These are phyloP conservation scores for Dryobotodes eremita DNA, from an alignment of 2,888 invertebrate species.

Conservation along the genomic window DNA sequence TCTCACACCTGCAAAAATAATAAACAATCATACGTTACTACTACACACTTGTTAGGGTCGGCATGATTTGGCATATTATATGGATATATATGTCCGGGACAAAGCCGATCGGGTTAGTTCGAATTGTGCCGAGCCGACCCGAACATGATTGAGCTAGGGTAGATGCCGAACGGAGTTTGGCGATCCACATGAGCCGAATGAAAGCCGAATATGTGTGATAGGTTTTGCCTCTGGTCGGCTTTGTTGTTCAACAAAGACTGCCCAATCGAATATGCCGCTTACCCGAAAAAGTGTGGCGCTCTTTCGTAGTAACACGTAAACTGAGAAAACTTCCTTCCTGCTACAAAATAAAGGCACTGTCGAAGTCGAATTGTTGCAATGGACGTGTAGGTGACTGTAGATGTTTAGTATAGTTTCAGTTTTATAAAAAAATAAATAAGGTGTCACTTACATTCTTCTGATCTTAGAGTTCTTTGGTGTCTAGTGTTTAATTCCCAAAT, in stretches of 20 bases:
- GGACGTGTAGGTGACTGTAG: neutral
- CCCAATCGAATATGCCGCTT: neutral
- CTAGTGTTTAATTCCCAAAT: constrained; percentile 74
- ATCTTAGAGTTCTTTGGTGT: constrained; percentile 62
- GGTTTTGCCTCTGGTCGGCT: neutral
- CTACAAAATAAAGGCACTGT: neutral
- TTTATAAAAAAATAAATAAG: neutral
- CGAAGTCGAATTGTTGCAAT: neutral
- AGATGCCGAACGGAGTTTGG: neutral
- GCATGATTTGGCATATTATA: neutral
- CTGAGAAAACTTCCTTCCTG: neutral
- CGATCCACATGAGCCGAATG: too few relatives aligned
- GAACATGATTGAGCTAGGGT: neutral
- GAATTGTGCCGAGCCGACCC: neutral
- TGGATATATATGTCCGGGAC: neutral
- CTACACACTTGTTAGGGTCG: neutral
- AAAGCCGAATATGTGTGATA: too few relatives aligned
- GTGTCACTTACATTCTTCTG: constrained; percentile 71
- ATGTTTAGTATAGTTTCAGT: neutral
- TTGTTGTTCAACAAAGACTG: neutral
- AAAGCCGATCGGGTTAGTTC: neutral
- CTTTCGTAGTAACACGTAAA: neutral
- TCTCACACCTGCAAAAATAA: constrained; percentile 10
- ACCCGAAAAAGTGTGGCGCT: neutral
- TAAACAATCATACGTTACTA: neutral